Conservation (phyloP, 2,888 invertebrate genomes). For the Herminia tarsipennalis region DNA sequence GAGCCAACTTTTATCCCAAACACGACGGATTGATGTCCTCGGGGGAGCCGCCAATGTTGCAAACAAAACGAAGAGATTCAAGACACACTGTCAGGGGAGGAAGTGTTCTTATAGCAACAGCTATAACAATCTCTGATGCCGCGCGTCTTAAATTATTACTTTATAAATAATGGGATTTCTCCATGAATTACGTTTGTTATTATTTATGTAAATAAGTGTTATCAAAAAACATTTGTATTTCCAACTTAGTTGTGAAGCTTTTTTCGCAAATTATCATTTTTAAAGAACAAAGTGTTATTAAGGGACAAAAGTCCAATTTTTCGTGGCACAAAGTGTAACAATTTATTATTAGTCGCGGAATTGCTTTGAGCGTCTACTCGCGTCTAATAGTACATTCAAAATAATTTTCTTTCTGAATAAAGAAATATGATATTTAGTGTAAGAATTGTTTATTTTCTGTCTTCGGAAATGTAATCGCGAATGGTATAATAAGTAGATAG, state of each 20-base stretch:
- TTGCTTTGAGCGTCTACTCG: not conserved
- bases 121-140: conserved; percentile 46
- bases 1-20: conserved; percentile 51
- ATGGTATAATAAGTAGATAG: no score
- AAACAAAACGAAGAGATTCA: conserved; percentile 61
- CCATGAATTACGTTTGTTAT: conserved; percentile 37
- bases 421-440: no score
- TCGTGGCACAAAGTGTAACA: conserved; percentile 10
- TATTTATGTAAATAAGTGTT: conserved; percentile 38
- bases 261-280: conserved; percentile 7
- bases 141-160: conserved; percentile 27
- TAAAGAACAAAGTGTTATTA: conserved; percentile 11
- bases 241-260: conserved; percentile 1
- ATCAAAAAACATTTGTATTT: conserved; percentile 35
- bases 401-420: not conserved
- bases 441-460: no score
- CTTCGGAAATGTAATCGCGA: no score
- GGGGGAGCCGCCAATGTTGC: conserved; percentile 44
- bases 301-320: no score
- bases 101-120: conserved; percentile 50
- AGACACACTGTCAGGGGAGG: conserved; percentile 49
- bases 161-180: conserved; percentile 42
- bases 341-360: conserved; percentile 10
- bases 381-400: not conserved
- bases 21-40: conserved; percentile 54